Evolutionary conservation across 2,113 vertebrate genomes (phyloP), one percentile per base, ranked within the genome.

Genomic region (Pollachius pollachius): DNA sequence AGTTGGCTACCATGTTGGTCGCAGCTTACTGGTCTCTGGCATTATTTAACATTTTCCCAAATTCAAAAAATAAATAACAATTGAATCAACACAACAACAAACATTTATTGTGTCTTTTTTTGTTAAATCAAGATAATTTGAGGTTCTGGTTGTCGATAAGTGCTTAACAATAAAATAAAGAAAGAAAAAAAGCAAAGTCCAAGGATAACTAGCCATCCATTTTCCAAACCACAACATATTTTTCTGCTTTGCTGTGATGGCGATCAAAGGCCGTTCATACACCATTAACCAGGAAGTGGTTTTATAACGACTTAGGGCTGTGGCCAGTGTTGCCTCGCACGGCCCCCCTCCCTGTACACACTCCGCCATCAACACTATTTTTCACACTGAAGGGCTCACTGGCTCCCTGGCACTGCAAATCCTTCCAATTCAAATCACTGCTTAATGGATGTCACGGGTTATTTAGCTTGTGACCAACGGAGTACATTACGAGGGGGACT

Each of bases 241-340:
- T 87, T 86, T 85, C 78, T 88, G 81, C 68, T 85, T 76, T 52
- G 72, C 80, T 67, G 73, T 77, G 79, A 81, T 83, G 85, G 80
- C 65, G 83, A 89, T 90, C 89, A 92, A 92, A 92, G 89, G 70
- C 78, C 76, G 65, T 89, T 92, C 85, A 92, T 91, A 91, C 88
- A 88, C 86, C 88, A 91, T 92, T 92, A 91, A 90, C 81, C 78
- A 82, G 83, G 84, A 91, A 91, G 86, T 88, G 80, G 77, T 82
- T 78, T 88, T 80, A 81, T 87, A 88, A 90, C 71, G 41, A 84
- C 80, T 78, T 16, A 3, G 75, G 56, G 72, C 80, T 84, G 84
- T 82, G 87, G 87, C 80, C 83, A 89, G 80, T 69, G 90, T 89
- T 90, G 83, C 89, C 89, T 83, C 30, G 30, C 30, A 2, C 41